A percentile compares a stretch with the other conserved stretches of the same genome.
Evolutionary conservation across 92 coral and sea anemone genomes (phyloP).

Genomic region (Paramuricea clavata): DNA sequence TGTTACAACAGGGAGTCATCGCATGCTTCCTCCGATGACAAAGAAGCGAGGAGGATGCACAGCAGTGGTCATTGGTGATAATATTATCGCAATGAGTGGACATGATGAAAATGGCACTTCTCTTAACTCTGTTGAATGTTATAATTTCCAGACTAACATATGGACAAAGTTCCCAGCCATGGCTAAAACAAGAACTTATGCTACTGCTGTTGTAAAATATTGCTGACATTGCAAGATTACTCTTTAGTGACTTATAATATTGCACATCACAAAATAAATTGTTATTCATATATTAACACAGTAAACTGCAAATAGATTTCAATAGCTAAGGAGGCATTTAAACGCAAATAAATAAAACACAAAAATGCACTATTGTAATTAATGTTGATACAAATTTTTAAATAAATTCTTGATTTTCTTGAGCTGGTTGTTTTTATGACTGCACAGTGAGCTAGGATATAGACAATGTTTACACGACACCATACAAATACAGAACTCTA

Average conservation of each 20-base stretch:
- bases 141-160: background rate
- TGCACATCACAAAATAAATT: too few species aligned
- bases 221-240: background rate
- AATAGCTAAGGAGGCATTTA: too few species aligned
- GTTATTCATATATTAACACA: too few species aligned
- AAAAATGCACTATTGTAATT: background rate
- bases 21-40: background rate
- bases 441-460: too few species aligned
- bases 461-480: too few species aligned
- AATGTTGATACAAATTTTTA: background rate
- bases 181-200: background rate
- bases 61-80: slow-evolving; percentile 17
- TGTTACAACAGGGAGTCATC: slow-evolving; percentile 7
- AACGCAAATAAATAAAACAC: too few species aligned
- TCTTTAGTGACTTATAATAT: too few species aligned
- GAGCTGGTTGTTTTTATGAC: background rate
- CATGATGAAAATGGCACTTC: background rate
- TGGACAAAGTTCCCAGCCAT: slow-evolving; percentile 17
- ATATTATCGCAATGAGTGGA: slow-evolving; percentile 4
- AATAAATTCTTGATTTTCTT: background rate
- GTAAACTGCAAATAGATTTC: too few species aligned
- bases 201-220: slow-evolving; percentile 12
- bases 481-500: too few species aligned
- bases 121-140: slow-evolving; percentile 17
- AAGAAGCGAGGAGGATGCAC: background rate